phyloP scores from a whole-genome alignment of 2,888 invertebrate species.

The Cetonia aurata region DNA sequence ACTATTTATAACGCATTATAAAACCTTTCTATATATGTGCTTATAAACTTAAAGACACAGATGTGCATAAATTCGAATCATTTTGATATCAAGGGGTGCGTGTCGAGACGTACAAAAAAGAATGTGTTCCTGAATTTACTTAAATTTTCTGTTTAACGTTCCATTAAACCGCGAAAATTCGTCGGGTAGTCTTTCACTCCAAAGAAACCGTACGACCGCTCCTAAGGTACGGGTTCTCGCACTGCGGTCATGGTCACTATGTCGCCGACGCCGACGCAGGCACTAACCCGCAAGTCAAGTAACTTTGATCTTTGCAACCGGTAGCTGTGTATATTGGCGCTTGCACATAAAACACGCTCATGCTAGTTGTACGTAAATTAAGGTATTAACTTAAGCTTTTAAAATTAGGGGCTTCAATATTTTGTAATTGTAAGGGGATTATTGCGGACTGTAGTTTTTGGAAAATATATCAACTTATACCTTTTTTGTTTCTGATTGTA shows the following conservation, averaged over 20 bases:
- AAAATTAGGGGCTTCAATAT: neutral
- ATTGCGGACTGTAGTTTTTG: too few species aligned
- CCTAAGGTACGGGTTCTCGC: slow-evolving; percentile 29
- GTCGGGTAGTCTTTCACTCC: slow-evolving; percentile 27
- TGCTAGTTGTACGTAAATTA: neutral
- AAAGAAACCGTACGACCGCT: slow-evolving; percentile 31
- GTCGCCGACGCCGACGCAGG: slow-evolving; percentile 37
- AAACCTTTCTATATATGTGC: too few species aligned
- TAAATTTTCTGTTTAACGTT: slow-evolving; percentile 9
- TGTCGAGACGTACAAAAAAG: neutral
- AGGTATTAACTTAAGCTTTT: slow-evolving; percentile 7
- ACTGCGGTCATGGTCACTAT: slow-evolving; percentile 35
- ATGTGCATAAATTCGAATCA: too few species aligned
- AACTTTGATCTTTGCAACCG: slow-evolving; percentile 37
- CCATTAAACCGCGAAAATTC: slow-evolving; percentile 21
- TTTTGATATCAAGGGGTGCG: neutral
- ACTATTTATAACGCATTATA: too few species aligned
- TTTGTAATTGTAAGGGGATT: neutral
- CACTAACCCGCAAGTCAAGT: slow-evolving; percentile 32
- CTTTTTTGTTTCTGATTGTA: too few species aligned
- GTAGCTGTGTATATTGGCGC: slow-evolving; percentile 27
- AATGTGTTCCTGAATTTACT: slow-evolving; percentile 14
- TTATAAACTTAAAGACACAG: too few species aligned
- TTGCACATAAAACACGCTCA: neutral
- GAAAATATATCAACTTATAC: too few species aligned